Percentiles rank a stretch among this genome's conserved stretches.
Conservation (phyloP, 1,140 invertebrate species). For the Drosophila pseudoobscura region DNA sequence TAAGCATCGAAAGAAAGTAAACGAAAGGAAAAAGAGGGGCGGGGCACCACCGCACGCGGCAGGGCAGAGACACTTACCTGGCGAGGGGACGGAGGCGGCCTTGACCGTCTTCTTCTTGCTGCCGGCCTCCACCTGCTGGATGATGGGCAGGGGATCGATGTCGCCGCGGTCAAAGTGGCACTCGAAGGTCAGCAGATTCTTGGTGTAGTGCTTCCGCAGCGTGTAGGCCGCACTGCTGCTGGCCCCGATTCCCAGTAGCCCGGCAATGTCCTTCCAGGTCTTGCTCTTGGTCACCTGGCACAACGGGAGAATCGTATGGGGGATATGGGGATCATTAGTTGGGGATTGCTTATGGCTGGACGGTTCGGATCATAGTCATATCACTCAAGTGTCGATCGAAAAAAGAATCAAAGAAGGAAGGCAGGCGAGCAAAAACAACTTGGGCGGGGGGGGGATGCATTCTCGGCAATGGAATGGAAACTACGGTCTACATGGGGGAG, state of each 20-base stretch:
- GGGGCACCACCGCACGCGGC: not conserved
- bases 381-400: constrained; percentile 36
- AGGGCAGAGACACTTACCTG: constrained; percentile 85
- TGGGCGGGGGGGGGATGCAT: constrained; percentile 35
- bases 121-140: constrained; percentile 95
- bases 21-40: not conserved
- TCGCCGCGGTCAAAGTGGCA: constrained; percentile 98
- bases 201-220: constrained; percentile 98
- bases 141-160: constrained; percentile 96
- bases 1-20: constrained; percentile 31
- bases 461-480: constrained; percentile 12
- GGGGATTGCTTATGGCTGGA: constrained; percentile 4
- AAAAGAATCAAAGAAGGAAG: constrained; percentile 28
- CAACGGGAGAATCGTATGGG: constrained; percentile 16
- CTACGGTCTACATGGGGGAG: not conserved
- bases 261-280: constrained; percentile 99
- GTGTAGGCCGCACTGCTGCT: constrained; percentile 99
- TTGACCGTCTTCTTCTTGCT: constrained; percentile 95
- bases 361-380: not conserved
- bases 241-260: constrained; percentile 95
- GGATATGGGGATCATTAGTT: not conserved
- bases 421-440: constrained; percentile 41
- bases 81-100: constrained; percentile 92
- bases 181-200: constrained; percentile 97
- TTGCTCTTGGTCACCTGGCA: constrained; percentile 97